A percentile compares a stretch with the other conserved stretches of the same genome.
These are phyloP conservation scores for Gobiocypris rarus DNA, from an alignment of 2,113 vertebrate genomes.

Conservation along the genomic window DNA sequence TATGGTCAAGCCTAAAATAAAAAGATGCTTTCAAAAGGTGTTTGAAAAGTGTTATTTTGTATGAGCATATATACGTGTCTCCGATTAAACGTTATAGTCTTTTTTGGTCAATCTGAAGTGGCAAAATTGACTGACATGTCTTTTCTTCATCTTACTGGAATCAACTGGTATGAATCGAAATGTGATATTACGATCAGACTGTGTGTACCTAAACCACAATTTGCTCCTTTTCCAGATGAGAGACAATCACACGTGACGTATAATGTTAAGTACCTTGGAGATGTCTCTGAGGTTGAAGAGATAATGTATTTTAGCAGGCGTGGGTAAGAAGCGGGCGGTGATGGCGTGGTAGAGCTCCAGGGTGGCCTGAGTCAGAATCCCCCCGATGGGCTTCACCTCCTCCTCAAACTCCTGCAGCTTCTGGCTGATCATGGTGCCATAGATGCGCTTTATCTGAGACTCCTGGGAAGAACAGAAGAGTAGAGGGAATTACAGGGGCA, in stretches of 20 bases:
- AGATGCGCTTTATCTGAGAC: conserved; percentile 84
- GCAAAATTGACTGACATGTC: background rate
- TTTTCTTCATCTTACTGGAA: background rate
- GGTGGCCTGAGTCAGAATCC: conserved; percentile 80
- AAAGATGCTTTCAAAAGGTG: background rate
- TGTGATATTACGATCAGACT: background rate
- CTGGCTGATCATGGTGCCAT: conserved; percentile 87
- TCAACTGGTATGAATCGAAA: background rate
- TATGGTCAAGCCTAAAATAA: background rate
- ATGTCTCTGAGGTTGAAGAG: conserved; percentile 92
- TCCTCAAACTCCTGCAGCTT: conserved; percentile 86
- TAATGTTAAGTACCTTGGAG: conserved; percentile 79
- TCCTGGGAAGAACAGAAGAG: conserved; percentile 70
- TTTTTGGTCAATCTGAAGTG: background rate
- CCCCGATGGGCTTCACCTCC: conserved; percentile 83
- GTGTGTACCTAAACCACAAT: background rate
- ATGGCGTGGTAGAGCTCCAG: conserved; percentile 83
- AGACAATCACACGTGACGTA: background rate
- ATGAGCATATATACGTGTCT: background rate
- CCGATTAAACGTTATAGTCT: background rate
- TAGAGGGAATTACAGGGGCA: conserved; percentile 32
- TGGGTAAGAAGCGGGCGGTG: conserved; percentile 82
- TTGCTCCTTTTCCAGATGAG: background rate
- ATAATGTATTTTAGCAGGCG: conserved; percentile 89
- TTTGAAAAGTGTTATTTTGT: background rate